Base-by-base conservation (phyloP, 2,888 invertebrate genomes). In the Xylota sylvarum region DNA sequence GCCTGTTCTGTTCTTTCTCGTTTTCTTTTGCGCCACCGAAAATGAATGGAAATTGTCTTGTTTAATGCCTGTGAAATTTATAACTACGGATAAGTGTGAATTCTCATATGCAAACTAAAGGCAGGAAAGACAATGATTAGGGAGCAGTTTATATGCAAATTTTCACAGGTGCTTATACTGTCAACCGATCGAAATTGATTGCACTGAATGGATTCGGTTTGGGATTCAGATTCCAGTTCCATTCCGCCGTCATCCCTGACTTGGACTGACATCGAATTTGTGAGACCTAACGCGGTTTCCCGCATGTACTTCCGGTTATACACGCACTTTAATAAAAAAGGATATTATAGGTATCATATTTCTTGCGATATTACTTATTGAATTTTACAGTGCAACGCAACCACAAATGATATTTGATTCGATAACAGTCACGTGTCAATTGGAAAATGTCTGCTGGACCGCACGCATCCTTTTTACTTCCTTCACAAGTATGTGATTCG, bases 71-170 rank as follows among this genome's bases (percentile, higher is more conserved):
- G 48, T 60, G 60, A 77, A 81, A 81, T 85, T 85, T 80, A 84
- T 84, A 79, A 85, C 85, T 65, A 65, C 37, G 76, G 76, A 81
- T 72, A 76, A 55, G 46, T 65, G 58, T 40, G 70, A 80, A 50
- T 80, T 55, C 56, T 65, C 80, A 69, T 74, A 84, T 70, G 64
- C 70, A 48, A 60, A 72, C 56, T 56, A 64, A 64, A 52, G 56
- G 14, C 65, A 43, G 52, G 40, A 37, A 76, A 80, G 80, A 74
- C 80, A 80, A 80, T 80, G 85, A 85, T 85, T 85, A 80, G 76
- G 76, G 79, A 80, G 70, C 81, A 76, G 80, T 85, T 85, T 80
- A 48, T 80, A 85, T 85, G 76, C 43, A 80, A 85, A 85, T 80
- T 76, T 76, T 65, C 80, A 70, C 74, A 85, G 84, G 84, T 84